phyloP scores from a whole-genome alignment of 2,888 invertebrate genomes.

The Zaprionus bogoriensis region DNA sequence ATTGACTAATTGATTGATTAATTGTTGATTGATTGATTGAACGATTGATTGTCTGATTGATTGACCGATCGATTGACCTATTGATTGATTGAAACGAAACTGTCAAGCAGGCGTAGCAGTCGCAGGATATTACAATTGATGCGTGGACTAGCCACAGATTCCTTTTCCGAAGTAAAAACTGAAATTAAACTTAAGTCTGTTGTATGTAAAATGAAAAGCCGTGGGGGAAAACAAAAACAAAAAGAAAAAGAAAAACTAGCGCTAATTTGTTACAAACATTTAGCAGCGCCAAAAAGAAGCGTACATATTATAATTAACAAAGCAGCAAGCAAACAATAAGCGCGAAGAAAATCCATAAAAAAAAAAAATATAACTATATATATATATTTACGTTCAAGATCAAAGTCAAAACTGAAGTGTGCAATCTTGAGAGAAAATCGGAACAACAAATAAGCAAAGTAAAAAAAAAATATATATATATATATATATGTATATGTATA shows the following conservation, averaged over 20 bases:
- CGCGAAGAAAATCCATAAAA: background rate
- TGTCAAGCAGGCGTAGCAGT: no score
- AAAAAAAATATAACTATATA: background rate
- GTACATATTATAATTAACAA: conserved; percentile 47
- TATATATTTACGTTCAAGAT: background rate
- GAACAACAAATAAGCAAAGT: background rate
- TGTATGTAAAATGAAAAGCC: conserved; percentile 45
- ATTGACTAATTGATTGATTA: no score
- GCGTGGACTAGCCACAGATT: conserved; percentile 34
- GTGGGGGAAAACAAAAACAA: conserved; percentile 2
- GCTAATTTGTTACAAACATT: conserved; percentile 63
- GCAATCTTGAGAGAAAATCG: background rate
- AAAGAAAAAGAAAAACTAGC: conserved; percentile 35
- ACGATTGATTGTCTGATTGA: no score
- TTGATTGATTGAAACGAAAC: no score
- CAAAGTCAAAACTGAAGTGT: conserved; percentile 5
- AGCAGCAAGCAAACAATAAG: no score
- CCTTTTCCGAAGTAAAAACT: conserved; percentile 42
- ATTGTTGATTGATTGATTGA: no score
- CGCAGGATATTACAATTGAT: conserved; percentile 41
- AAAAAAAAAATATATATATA: no score
- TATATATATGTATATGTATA: background rate
- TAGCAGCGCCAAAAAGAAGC: conserved; percentile 66
- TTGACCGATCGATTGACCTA: no score
- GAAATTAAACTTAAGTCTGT: conserved; percentile 42